These are phyloP conservation scores for Oryzias celebensis DNA, from an alignment of 2,113 vertebrate species.

Conservation along the genomic window DNA sequence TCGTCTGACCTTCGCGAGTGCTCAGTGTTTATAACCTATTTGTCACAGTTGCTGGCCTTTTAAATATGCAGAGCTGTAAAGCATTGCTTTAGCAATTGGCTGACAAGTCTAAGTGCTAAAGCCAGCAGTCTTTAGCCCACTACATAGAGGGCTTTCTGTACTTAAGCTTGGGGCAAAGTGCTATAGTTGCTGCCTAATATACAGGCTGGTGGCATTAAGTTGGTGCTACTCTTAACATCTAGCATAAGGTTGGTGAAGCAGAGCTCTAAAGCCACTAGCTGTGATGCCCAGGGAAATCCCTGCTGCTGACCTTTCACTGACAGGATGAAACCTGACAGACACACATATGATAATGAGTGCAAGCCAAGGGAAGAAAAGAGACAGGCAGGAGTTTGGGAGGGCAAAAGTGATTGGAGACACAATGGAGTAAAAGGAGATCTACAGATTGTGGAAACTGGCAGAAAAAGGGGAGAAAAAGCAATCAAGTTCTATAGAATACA, in stretches of 20 bases:
- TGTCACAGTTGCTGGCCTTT: conserved; percentile 36
- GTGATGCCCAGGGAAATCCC: conserved; percentile 73
- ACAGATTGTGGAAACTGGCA: conserved; percentile 2
- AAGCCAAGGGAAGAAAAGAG: conserved; percentile 37
- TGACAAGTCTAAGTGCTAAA: conserved; percentile 48
- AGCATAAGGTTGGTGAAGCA: conserved; percentile 66
- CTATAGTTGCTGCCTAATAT: conserved; percentile 56
- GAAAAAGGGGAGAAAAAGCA: conserved; percentile 2
- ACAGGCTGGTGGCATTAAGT: conserved; percentile 62
- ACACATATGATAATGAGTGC: conserved; percentile 65
- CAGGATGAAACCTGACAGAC: conserved; percentile 73
- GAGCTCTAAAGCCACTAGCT: conserved; percentile 68
- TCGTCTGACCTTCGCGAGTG: conserved; percentile 20
- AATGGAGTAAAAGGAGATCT: no score
- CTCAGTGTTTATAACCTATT: conserved; percentile 43
- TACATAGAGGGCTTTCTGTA: conserved; percentile 27
- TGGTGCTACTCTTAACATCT: conserved; percentile 63
- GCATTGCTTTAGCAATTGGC: conserved; percentile 26
- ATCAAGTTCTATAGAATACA: conserved; percentile 6
- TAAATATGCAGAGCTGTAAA: conserved; percentile 45
- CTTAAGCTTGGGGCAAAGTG: conserved; percentile 39
- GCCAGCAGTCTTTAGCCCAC: conserved; percentile 43
- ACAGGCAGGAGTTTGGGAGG: conserved; percentile 10
- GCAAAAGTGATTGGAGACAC: conserved; percentile 3
- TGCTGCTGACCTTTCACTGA: conserved; percentile 75